Evolutionary conservation across 2,888 invertebrate genomes (phyloP), one percentile per base, ranked within the genome.

Genomic region (Mythimna pallens): DNA sequence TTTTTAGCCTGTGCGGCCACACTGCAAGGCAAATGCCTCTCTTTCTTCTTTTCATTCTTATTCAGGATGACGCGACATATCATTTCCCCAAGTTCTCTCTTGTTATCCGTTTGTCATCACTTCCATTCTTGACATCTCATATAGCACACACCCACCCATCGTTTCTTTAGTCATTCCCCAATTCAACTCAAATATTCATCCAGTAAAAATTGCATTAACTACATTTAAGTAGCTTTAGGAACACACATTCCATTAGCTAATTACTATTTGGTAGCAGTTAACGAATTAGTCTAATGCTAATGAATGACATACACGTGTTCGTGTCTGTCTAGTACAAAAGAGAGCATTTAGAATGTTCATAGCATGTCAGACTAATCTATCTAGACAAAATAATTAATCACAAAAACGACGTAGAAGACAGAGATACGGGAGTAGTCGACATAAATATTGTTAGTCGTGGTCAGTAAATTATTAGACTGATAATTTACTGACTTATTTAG

Each of bases 241-340:
- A 59, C 54, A 59, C n/a, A 43, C 14, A 8, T 22, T 20, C 71
- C 63, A 83, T 83, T 79, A 73, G 74, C 61, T 62, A 68, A 79
- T 83, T 81, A 76, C 59, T 61, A 65, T 83, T 77, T 67, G 20
- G 65, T 66, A 71, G 25, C 63, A 65, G 71, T 76, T 65, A 43
- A 71, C 78, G 74, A 73, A 83, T 74, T 70, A 72, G 65, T 47
- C 25, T 22, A n/a, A 73, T 66, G 63, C 58, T 75, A 69, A 77
- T 80, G 43, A 62, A 70, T 52, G 55, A 68, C 34, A 65, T 63
- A 65, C 52, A 66, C 52, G 34, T 74, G 58, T 50, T 59, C 54
- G 12, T 62, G 58, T 61, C 62, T 34, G 67, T 61, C 52, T 20
- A 10, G 22, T 47, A 40, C 50, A 34, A 65, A 74, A 67, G n/a